phyloP scores from a whole-genome alignment of 2,888 invertebrate species.

The Euplagia quadripunctaria region DNA sequence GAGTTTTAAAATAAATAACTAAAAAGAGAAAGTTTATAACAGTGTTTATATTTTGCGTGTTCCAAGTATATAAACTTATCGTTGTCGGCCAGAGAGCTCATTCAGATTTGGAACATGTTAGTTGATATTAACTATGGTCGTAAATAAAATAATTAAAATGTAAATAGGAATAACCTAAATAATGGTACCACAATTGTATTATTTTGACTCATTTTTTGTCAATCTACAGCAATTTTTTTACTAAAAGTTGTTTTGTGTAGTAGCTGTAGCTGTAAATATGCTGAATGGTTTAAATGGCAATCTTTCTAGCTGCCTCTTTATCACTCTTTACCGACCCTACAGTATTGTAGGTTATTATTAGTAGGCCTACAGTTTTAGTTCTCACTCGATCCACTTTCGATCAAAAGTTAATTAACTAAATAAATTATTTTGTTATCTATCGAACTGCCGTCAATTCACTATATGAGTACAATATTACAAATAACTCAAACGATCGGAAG shows the following conservation, averaged over 20 bases:
- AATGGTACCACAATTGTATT: neutral
- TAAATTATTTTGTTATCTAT: too few relatives aligned
- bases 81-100: neutral
- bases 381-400: too few relatives aligned
- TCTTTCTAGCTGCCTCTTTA: too few relatives aligned
- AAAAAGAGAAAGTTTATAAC: neutral
- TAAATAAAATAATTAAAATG: neutral
- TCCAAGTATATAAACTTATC: neutral
- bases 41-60: constrained; percentile 1
- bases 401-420: too few relatives aligned
- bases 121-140: neutral
- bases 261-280: too few relatives aligned
- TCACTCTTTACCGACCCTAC: too few relatives aligned
- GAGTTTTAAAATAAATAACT: neutral
- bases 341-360: too few relatives aligned
- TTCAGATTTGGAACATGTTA: constrained; percentile 3
- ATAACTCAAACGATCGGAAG: neutral
- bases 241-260: neutral
- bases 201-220: neutral
- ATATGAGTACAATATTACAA: neutral
- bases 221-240: neutral
- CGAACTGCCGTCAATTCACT: too few relatives aligned
- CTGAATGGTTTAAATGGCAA: too few relatives aligned
- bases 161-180: neutral
- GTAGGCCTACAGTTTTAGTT: too few relatives aligned